Evolutionary conservation across 2,888 invertebrate species (phyloP), one percentile per base, ranked within the genome.

Genomic region (Calliscelio sp.): DNA sequence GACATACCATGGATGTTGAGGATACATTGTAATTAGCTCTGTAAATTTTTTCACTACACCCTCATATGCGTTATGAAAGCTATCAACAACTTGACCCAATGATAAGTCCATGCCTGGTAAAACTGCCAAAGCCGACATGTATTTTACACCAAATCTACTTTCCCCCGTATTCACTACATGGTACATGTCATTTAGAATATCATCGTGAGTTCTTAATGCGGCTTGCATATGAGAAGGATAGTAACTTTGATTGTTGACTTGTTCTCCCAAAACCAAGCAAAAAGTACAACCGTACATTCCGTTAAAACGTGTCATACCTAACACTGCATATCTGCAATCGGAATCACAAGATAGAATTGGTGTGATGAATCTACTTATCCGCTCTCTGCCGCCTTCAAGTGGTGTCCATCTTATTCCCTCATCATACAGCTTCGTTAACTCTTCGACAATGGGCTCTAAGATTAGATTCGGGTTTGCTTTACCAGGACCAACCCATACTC

Each of bases 261-360:
- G 24, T 25, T 46, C 44, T 32, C 66, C 66, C 14, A 18, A 20
- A 49, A 53, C 70, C 1, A 10, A 38, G 20, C 70, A 70, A 57
- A 70, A 70, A 11, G 70, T 55, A 20, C 75, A 81, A 4, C 81
- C 81, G 14, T 61, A 59, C n/a, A 51, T 11, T 22, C 75, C 81
- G 51, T 80, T 80, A 20, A 80, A 81, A 1, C 41, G 70, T 10
- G 77, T 85, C 84, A 86, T 81, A 14, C 70, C 41, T 25, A 68
- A 38, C 10, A 68, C 25, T 24, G 20, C 53, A 11, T 38, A 68
- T 41, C 68, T 53, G 11, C 24, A 20, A 16, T 68, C 53, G 24
- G 53, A 53, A 24, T 68, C 68, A 41, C 53, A 68, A 7, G 8
- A 38, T 28, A 68, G 16, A 53, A 68, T 16, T 0, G 38, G 16